Base-by-base conservation (phyloP, 2,888 invertebrate genomes). In the Parasteatoda lunata region DNA sequence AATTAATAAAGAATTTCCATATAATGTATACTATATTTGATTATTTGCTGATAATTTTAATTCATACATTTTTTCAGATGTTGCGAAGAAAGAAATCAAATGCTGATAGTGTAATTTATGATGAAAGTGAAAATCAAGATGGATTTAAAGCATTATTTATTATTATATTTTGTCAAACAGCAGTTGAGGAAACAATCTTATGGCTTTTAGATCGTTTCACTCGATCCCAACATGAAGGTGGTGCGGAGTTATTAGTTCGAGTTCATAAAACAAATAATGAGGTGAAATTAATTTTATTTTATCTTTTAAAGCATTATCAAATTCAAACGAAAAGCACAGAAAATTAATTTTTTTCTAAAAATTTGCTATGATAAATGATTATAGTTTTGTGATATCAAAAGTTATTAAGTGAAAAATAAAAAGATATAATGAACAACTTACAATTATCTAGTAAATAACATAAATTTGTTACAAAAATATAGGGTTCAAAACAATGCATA, bases 161-260 rank as follows among this genome's bases (percentile, higher is more conserved):
- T 66, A 45, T 88, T 30, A 79, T 88, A 69, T 88, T 83, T 66
- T 75, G 75, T 47, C 30, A 52, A 13, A 49, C 51, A 48, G 78
- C 87, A 51, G 45, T 65, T 49, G 9, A 30, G n/a, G 83, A 82
- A 79, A 88, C 83, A 48, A n/a, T 88, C 5, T 5, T 6, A 4
- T 88, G 78, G 73, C 30, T 88, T 49, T 45, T 79, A 11, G 79
- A 83, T 78, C 15, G 82, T 9, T 48, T 88, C 5, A 69, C 80
- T 48, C 80, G 83, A 8, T 65, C 78, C 64, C 78, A 79, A 30
- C 72, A 48, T 75, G 78, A 83, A 4, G 87, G 87, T 64, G 87
- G 87, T 51, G 87, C 83, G 48, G 87, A 88, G 49, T 69, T 88
- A 64, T 59, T 88, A 9, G 65, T 78, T 47, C 65, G 69, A 66